These are phyloP conservation scores for Panulirus ornatus DNA, from an alignment of 1,140 invertebrate genomes.

Conservation along the genomic window DNA sequence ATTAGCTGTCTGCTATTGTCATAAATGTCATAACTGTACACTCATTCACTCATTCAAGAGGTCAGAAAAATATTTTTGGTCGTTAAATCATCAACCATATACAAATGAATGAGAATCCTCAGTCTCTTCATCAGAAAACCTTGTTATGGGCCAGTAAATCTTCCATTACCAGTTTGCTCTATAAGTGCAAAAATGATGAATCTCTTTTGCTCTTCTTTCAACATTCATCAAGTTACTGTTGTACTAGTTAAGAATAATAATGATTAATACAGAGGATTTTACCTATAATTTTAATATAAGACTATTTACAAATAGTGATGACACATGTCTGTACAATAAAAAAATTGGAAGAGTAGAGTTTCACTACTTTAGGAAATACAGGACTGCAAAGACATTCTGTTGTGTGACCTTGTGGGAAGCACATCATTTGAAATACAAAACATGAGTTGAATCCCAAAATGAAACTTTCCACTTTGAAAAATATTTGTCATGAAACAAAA, in stretches of 20 bases:
- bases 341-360: conserved; percentile 67
- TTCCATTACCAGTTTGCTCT: too few relatives aligned
- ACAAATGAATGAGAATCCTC: too few relatives aligned
- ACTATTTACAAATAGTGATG: conserved; percentile 69
- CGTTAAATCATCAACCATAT: too few relatives aligned
- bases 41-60: too few relatives aligned
- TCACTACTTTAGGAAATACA: conserved; percentile 58
- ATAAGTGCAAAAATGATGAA: too few relatives aligned
- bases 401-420: conserved; percentile 69
- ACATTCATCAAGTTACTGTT: neutral
- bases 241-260: neutral
- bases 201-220: too few relatives aligned
- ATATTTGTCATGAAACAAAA: neutral
- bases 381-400: conserved; percentile 36
- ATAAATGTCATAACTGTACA: too few relatives aligned
- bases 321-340: conserved; percentile 71
- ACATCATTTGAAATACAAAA: conserved; percentile 46
- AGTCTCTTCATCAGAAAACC: too few relatives aligned
- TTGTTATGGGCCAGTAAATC: too few relatives aligned
- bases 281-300: conserved; percentile 59
- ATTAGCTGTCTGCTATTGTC: too few relatives aligned
- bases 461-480: conserved; percentile 1
- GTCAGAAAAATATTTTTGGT: too few relatives aligned
- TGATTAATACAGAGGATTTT: conserved; percentile 15
- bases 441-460: neutral